These are phyloP conservation scores for Eilema sororculum DNA, from an alignment of 2,888 invertebrate species.

Conservation along the genomic window DNA sequence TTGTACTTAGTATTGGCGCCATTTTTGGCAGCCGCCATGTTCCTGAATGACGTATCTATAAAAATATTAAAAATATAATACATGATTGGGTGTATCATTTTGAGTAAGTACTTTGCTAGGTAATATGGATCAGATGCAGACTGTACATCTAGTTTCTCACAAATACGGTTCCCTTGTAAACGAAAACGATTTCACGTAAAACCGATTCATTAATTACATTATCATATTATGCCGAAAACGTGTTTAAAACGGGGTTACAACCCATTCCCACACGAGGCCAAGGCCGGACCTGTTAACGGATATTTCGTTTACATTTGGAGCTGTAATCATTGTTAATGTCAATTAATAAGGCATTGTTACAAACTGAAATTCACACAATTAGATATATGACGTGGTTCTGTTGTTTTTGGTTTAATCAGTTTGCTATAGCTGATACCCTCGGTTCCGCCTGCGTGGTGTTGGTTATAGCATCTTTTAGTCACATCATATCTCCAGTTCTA, in stretches of 20 bases:
- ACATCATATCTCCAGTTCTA: too few species aligned
- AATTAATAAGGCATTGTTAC: constrained; percentile 21
- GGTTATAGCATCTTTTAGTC: too few species aligned
- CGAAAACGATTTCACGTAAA: neutral
- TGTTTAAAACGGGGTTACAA: constrained; percentile 16
- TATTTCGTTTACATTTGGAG: constrained; percentile 8
- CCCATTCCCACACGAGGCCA: constrained; percentile 3
- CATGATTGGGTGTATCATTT: too few species aligned
- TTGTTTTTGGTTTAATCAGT: constrained; percentile 8
- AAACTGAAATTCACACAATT: constrained; percentile 8
- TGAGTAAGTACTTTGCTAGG: too few species aligned
- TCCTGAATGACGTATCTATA: too few species aligned
- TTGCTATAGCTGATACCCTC: neutral
- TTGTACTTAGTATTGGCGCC: too few species aligned
- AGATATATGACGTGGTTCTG: neutral
- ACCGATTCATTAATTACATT: constrained; percentile 15
- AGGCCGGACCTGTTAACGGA: constrained; percentile 10
- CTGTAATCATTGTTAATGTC: constrained; percentile 14
- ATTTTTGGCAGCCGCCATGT: too few species aligned
- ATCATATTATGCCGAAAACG: constrained; percentile 19
- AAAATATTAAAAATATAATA: too few species aligned
- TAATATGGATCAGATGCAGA: too few species aligned
- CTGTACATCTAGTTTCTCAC: too few species aligned
- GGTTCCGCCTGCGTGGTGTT: too few species aligned
- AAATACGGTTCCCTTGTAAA: constrained; percentile 2